Evolutionary conservation across 2,113 vertebrate species (phyloP).

Genomic region (Osmerus mordax): DNA sequence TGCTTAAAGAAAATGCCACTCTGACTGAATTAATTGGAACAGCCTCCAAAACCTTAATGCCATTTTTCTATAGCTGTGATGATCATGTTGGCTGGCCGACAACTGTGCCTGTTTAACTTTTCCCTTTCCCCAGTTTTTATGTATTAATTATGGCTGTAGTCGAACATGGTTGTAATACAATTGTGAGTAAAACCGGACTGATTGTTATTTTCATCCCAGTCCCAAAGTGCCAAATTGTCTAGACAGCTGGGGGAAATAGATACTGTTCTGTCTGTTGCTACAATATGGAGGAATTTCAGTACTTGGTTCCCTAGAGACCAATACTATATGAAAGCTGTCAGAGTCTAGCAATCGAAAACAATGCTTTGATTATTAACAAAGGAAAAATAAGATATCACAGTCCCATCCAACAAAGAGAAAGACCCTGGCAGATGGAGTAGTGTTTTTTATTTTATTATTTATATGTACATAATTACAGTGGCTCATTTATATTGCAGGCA

Average conservation of each 20-base stretch:
- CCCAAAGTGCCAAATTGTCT: neutral
- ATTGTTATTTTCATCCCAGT: neutral
- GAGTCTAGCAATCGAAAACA: neutral
- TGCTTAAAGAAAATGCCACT: too few relatives aligned
- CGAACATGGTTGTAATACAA: too few relatives aligned
- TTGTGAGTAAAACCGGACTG: neutral
- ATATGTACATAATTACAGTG: conserved; percentile 38
- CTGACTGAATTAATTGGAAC: too few relatives aligned
- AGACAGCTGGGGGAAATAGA: neutral
- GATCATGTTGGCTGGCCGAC: neutral
- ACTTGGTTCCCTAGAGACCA: neutral
- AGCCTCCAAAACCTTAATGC: too few relatives aligned
- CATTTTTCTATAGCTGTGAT: neutral
- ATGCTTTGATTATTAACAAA: neutral
- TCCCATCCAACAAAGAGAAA: neutral
- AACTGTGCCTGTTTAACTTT: neutral
- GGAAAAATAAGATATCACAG: neutral
- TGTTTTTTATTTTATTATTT: conserved; percentile 38
- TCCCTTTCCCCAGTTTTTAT: too few relatives aligned
- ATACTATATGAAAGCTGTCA: neutral
- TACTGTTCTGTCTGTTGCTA: neutral
- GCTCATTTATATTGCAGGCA: conserved; percentile 26
- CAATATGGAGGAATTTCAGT: neutral
- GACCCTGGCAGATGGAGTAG: conserved; percentile 22
- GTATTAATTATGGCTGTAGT: too few relatives aligned